Conservation (phyloP, 2,888 invertebrate genomes). For the Hoplodrina blanda region DNA sequence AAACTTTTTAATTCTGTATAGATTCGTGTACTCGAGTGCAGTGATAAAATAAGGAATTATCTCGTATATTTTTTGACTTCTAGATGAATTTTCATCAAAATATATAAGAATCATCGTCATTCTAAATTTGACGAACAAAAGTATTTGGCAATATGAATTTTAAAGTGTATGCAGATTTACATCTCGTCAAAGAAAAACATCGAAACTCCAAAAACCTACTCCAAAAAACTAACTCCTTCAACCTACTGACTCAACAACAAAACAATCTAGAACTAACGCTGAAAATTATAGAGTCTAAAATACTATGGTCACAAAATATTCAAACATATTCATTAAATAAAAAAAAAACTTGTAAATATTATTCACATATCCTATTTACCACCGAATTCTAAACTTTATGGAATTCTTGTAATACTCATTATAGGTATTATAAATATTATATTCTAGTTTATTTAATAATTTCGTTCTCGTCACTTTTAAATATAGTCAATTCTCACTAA, state of each 20-base stretch:
- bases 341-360: constrained; percentile 59
- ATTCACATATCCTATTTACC: constrained; percentile 81
- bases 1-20: constrained; percentile 48
- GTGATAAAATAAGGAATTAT: constrained; percentile 62
- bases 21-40: constrained; percentile 52
- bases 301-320: constrained; percentile 8
- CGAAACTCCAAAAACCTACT: too few species aligned
- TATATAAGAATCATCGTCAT: constrained; percentile 32
- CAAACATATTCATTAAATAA: constrained; percentile 27
- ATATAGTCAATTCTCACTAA: constrained; percentile 82
- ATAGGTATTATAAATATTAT: constrained; percentile 56
- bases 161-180: background rate
- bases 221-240: too few species aligned
- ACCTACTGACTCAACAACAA: background rate
- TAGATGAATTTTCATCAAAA: constrained; percentile 59
- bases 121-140: background rate
- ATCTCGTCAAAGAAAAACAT: background rate
- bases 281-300: background rate
- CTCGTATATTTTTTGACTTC: constrained; percentile 62
- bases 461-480: constrained; percentile 84
- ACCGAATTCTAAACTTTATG: constrained; percentile 79
- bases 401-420: constrained; percentile 83
- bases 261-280: background rate
- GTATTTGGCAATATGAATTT: background rate
- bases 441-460: constrained; percentile 61